A percentile compares a stretch with the other conserved stretches of the same genome.
Conservation (phyloP, 2,888 invertebrate species). For the Sphaerophoria rueppellii region DNA sequence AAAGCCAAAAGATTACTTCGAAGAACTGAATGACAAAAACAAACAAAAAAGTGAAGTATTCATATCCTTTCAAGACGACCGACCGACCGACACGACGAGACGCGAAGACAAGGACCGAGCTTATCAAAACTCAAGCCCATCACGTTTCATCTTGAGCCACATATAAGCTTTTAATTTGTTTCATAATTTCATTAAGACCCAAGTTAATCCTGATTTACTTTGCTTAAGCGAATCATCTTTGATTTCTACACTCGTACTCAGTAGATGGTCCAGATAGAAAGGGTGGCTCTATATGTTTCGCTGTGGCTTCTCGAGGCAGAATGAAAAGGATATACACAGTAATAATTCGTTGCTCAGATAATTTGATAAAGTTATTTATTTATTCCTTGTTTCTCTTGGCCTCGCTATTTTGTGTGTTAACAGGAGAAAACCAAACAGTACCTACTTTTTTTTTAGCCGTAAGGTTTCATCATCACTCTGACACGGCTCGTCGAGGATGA, state of each 20-base stretch:
- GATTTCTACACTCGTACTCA: constrained; percentile 25
- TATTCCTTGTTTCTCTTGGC: constrained; percentile 18
- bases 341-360: constrained; percentile 33
- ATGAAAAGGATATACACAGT: constrained; percentile 14
- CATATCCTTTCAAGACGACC: neutral
- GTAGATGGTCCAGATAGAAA: neutral
- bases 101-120: neutral
- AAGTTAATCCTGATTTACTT: constrained; percentile 39
- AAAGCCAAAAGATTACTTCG: too few species aligned
- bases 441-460: constrained; percentile 3
- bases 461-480: neutral
- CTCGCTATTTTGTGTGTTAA: too few species aligned
- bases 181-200: constrained; percentile 54
- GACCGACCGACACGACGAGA: neutral
- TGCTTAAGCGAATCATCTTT: constrained; percentile 39
- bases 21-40: too few species aligned
- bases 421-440: too few species aligned
- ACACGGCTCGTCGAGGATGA: too few species aligned
- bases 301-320: neutral
- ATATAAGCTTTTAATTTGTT: constrained; percentile 42
- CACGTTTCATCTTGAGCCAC: constrained; percentile 24
- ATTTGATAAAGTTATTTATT: constrained; percentile 47
- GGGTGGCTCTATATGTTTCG: constrained; percentile 3
- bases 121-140: neutral
- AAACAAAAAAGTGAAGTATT: neutral